phyloP scores from a whole-genome alignment of 2,797 vertebrate genomes.

The Syndactyla subalaris region DNA sequence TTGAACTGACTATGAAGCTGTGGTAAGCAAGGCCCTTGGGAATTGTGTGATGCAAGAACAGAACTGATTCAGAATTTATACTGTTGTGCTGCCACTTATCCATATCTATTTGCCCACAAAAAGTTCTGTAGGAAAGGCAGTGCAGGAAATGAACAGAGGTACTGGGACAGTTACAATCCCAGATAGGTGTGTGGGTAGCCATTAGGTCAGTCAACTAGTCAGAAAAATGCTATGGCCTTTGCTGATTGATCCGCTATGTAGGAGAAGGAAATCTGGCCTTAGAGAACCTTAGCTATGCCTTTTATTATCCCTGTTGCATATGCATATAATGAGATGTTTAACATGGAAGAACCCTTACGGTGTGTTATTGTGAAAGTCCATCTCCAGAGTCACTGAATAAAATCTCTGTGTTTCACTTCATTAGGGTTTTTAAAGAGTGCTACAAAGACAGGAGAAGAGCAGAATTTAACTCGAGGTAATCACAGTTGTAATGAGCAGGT shows the following conservation, averaged over 20 bases:
- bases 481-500: background rate
- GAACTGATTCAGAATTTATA: background rate
- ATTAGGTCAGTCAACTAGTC: background rate
- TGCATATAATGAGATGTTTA: background rate
- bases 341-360: accelerated
- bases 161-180: background rate
- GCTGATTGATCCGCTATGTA: background rate
- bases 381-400: background rate
- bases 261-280: background rate
- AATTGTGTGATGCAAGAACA: background rate
- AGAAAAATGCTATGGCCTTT: background rate
- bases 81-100: background rate
- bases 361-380: background rate
- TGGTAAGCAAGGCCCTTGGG: background rate
- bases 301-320: background rate
- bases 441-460: background rate
- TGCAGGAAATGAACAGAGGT: background rate
- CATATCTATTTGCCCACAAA: background rate
- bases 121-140: background rate
- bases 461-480: background rate
- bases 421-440: background rate
- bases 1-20: background rate
- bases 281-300: background rate
- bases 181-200: background rate
- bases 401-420: background rate